phyloP scores from a whole-genome alignment of 2,888 invertebrate species.

The Cyclophora punctaria region DNA sequence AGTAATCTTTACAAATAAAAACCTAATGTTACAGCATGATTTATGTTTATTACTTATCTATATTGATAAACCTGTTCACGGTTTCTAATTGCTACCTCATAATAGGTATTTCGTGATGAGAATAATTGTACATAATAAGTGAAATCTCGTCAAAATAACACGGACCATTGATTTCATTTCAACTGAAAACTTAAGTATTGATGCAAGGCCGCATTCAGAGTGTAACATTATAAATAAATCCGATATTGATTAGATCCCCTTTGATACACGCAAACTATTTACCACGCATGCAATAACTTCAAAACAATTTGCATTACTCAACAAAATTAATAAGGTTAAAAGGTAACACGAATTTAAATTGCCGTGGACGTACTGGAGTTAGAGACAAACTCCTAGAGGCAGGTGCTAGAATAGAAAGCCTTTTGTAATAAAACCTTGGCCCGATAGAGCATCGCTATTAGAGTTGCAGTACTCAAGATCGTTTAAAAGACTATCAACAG shows the following conservation, averaged over 20 bases:
- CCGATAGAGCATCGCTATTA: constrained; percentile 58
- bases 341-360: constrained; percentile 62
- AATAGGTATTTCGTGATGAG: constrained; percentile 42
- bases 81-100: constrained; percentile 38
- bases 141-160: constrained; percentile 56
- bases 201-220: constrained; percentile 58
- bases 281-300: constrained; percentile 1
- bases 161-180: constrained; percentile 54
- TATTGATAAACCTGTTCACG: constrained; percentile 8
- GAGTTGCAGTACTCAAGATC: constrained; percentile 62
- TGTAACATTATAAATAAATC: constrained; percentile 49
- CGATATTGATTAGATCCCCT: constrained; percentile 32
- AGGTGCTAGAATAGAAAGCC: constrained; percentile 71
- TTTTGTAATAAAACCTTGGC: constrained; percentile 66
- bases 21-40: constrained; percentile 6
- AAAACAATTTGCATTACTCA: constrained; percentile 26
- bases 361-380: constrained; percentile 25
- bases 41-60: no score
- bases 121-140: constrained; percentile 44
- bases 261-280: constrained; percentile 11
- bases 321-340: constrained; percentile 57
- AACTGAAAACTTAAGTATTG: constrained; percentile 41
- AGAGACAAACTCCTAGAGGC: constrained; percentile 42
- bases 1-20: constrained; percentile 25
- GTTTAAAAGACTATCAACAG: constrained; percentile 70